Evolutionary conservation across 2,797 vertebrate species (phyloP).

Genomic region (Phoebastria nigripes): DNA sequence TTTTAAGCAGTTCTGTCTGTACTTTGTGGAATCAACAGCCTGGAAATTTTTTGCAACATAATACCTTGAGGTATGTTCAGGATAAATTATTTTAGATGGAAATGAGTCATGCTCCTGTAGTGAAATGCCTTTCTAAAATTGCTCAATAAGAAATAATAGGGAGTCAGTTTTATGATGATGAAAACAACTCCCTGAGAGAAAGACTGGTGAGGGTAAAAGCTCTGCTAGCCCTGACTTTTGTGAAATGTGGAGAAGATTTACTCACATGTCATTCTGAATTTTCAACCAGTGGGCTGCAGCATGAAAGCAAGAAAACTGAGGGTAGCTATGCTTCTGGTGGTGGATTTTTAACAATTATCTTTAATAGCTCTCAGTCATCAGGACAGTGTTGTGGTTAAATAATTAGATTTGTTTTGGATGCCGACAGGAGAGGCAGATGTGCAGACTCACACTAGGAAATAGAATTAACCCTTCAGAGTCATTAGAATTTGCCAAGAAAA

Average conservation of each 20-base stretch:
- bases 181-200: not conserved
- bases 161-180: slow-evolving; percentile 31
- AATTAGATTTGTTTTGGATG: not conserved
- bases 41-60: not conserved
- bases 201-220: not conserved
- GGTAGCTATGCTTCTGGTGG: not conserved
- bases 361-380: not conserved
- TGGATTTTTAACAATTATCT: not conserved
- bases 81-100: slow-evolving; percentile 19
- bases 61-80: not conserved
- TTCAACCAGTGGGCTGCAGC: not conserved
- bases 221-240: not conserved
- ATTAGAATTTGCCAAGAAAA: not conserved
- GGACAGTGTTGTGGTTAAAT: not conserved
- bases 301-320: not conserved
- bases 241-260: slow-evolving; percentile 22
- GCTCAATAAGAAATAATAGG: not conserved
- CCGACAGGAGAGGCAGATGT: not conserved
- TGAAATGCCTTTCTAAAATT: not conserved
- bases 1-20: not conserved
- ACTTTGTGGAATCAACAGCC: not conserved
- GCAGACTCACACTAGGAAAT: not conserved
- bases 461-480: not conserved
- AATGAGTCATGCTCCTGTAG: not conserved
- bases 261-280: not conserved